Base-by-base conservation (phyloP, 1,140 invertebrate species). In the Drosophila watanabei region DNA sequence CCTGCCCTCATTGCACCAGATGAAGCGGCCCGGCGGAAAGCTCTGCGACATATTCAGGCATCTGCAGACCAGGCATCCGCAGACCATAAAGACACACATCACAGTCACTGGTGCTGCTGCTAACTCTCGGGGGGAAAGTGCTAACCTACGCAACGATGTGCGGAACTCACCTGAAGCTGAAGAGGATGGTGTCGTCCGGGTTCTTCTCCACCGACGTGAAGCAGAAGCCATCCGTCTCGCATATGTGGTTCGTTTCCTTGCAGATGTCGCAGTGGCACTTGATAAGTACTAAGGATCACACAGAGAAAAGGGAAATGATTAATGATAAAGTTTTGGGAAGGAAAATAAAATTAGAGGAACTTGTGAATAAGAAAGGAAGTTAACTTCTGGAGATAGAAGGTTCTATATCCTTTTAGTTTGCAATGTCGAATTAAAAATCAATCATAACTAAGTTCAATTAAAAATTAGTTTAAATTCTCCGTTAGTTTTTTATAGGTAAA, bases 221-320 rank as follows among this genome's bases (percentile, higher is more conserved):
- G 93, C 97, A 98, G 84, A 96, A 97, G 20, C 97, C 97, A 94
- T 98, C 97, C 8, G 97, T 98, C 91, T 96, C 95, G 94, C 97
- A 98, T 35, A 97, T 97, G 86, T 96, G 94, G 93, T 98, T 98
- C n/a, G 94, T 95, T n/a, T 95, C 94, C 58, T 92, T 88, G 92
- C 97, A 97, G 87, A 96, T 95, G 90, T 97, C 96, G 94, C 97
- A 97, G 92, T 96, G 95, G 93, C 97, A 97, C 93, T 95, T 95
- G 41, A 93, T 75, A 64, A 96, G 87, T 83, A 95, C 96, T 96
- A 69, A n/a, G 35, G 54, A n/a, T 16, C 14, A 28, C 4, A 28
- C 14, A 39, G 18, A 57, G n/a, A n/a, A n/a, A 46, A 49, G 37
- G 41, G 4, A 4, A 54, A 14, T 10, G 41, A 20, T 39, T 20